Evolutionary conservation across 2,888 invertebrate species (phyloP).

Genomic region (Aelia acuminata): DNA sequence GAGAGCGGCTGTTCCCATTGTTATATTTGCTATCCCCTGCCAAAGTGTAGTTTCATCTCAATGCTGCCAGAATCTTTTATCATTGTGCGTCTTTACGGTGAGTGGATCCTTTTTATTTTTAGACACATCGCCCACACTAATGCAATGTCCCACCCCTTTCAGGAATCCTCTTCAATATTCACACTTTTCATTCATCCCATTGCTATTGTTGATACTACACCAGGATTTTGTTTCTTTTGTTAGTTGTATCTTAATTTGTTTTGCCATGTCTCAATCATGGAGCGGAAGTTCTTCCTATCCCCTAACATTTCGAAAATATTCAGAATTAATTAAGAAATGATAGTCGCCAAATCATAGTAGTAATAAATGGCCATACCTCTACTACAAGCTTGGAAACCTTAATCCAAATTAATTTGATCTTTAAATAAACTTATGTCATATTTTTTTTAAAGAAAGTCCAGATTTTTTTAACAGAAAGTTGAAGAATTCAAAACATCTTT

Average conservation of each 20-base stretch:
- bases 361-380: too few species aligned
- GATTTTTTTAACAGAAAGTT: too few species aligned
- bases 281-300: too few species aligned
- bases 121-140: background rate
- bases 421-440: too few species aligned
- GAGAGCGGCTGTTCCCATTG: background rate
- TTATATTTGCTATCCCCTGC: background rate
- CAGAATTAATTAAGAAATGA: too few species aligned
- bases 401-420: too few species aligned
- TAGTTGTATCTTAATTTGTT: background rate
- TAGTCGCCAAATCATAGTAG: too few species aligned
- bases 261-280: background rate
- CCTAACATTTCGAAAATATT: too few species aligned
- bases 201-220: background rate
- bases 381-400: too few species aligned
- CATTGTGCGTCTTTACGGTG: background rate
- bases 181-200: background rate
- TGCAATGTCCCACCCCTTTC: background rate
- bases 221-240: background rate
- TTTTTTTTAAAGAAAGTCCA: too few species aligned
- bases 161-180: background rate
- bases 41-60: constrained; percentile 5
- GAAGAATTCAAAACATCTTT: too few species aligned
- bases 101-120: background rate
- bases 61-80: background rate